A percentile compares a stretch with the other conserved stretches of the same genome.
phyloP scores from a whole-genome alignment of 2,888 invertebrate genomes.

The Ennomos fuscantarius region DNA sequence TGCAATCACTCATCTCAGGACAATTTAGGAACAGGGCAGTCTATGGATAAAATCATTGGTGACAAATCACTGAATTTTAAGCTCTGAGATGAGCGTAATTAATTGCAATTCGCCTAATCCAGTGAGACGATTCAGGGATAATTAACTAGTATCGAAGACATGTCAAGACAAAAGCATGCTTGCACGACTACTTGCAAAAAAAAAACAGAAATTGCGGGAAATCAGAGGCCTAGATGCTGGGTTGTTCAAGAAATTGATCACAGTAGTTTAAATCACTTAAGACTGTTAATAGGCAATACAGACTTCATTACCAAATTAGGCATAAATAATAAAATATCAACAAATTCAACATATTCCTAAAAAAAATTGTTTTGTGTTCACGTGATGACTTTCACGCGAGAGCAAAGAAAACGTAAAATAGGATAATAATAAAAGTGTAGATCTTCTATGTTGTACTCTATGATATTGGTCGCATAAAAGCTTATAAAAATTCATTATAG shows the following conservation, averaged over 20 bases:
- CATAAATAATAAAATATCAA: too few species aligned
- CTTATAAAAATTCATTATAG: background rate
- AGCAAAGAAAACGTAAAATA: too few species aligned
- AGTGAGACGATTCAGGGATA: slow-evolving; percentile 55
- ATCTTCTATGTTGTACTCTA: too few species aligned
- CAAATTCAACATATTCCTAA: too few species aligned
- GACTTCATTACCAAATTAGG: background rate
- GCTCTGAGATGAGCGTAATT: slow-evolving; percentile 54
- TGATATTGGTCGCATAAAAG: too few species aligned
- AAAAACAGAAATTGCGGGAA: slow-evolving; percentile 37
- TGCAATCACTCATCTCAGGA: slow-evolving; percentile 60
- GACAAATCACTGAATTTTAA: slow-evolving; percentile 81
- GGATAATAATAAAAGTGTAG: too few species aligned
- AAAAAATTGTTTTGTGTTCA: too few species aligned
- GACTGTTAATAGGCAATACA: background rate
- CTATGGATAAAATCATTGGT: slow-evolving; percentile 81
- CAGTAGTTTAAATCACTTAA: background rate
- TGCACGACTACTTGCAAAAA: slow-evolving; percentile 25
- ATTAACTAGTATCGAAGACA: slow-evolving; percentile 76
- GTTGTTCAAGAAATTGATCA: slow-evolving; percentile 7
- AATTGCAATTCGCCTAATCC: slow-evolving; percentile 74
- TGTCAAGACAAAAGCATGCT: slow-evolving; percentile 56
- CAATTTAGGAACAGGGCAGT: slow-evolving; percentile 78
- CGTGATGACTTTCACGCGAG: too few species aligned
- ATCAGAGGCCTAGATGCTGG: slow-evolving; percentile 20